Evolutionary conservation across 1,140 invertebrate species (phyloP), one percentile per base, ranked within the genome.

Genomic region (Heliconius eleuchia): DNA sequence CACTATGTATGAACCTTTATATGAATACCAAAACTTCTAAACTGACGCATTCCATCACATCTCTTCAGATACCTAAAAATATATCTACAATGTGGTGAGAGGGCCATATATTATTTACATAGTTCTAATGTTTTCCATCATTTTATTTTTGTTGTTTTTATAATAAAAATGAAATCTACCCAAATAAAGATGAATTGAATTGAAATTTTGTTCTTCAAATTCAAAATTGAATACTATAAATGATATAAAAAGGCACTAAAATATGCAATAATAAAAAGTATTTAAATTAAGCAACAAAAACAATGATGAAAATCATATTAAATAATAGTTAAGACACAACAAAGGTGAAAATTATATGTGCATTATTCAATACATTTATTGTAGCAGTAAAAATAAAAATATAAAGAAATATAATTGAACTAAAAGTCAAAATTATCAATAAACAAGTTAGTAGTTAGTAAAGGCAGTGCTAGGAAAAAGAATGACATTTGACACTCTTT

Each of bases 1-100:
- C 77, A 87, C 80, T 90, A 92, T 91, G 88, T 89, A 90, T 89
- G 88, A 85, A 83, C 52, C 73, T 73, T 73, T 80, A 88, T 91
- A 81, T 88, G 83, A 92, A 91, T 92, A 89, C 81, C 87, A 89
- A 91, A 92, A 88, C 82, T 85, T 83, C 81, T 80, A 86, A 84
- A 57, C 60, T 46, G 74, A 82, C 75, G 71, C 75, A 83, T 78
- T 80, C 39, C 57, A 39, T 73, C 42, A 66, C 72, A 77, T 73
- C 78, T 79, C 66, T 80, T 72, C 80, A 81, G 75, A 80, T 81
- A 73, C 80, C 74, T 74, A 73, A 57, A 70, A 82, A 77, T 77
- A 78, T 79, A 79, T 79, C 74, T 81, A 79, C 70, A 77, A 27
- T 70, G 37, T 78, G 50, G 70, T 73, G 34, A 57, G 71, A 6